phyloP scores from a whole-genome alignment of 1,140 invertebrate genomes.

The Doryteuthis pealeii region DNA sequence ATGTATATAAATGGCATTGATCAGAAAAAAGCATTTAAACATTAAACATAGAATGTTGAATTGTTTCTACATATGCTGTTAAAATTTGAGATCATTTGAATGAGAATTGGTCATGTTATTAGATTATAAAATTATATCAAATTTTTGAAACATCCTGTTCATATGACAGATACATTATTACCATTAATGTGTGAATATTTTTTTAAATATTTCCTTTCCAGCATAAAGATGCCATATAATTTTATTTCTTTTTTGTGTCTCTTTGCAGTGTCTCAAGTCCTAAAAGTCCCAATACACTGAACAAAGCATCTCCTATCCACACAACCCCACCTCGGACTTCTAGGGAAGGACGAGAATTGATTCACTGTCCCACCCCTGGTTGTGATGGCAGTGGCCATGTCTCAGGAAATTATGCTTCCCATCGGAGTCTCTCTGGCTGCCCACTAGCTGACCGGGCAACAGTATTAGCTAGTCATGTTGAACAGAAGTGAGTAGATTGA shows the following conservation, averaged over 20 bases:
- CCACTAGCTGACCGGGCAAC: conserved; percentile 68
- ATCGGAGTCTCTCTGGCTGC: conserved; percentile 76
- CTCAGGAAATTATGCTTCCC: conserved; percentile 76
- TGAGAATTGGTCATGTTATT: no score
- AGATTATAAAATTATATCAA: no score
- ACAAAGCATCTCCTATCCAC: neutral
- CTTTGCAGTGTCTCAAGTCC: conserved; percentile 5
- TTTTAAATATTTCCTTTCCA: no score
- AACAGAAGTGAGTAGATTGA: conserved; percentile 71
- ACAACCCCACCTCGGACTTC: conserved; percentile 11
- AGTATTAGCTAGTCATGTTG: conserved; percentile 54
- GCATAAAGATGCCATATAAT: no score
- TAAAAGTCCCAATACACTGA: neutral
- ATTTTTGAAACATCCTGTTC: no score
- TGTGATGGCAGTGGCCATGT: conserved; percentile 62
- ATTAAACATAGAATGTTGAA: no score
- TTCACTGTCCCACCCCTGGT: conserved; percentile 63
- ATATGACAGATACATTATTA: no score
- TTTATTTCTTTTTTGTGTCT: neutral
- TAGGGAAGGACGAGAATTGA: conserved; percentile 71
- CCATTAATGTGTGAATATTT: no score
- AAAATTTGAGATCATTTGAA: no score
- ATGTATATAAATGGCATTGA: no score
- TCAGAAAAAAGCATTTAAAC: no score
- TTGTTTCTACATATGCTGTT: no score